Conservation (phyloP, 2,888 invertebrate species). For the Dynastes hyllus region DNA sequence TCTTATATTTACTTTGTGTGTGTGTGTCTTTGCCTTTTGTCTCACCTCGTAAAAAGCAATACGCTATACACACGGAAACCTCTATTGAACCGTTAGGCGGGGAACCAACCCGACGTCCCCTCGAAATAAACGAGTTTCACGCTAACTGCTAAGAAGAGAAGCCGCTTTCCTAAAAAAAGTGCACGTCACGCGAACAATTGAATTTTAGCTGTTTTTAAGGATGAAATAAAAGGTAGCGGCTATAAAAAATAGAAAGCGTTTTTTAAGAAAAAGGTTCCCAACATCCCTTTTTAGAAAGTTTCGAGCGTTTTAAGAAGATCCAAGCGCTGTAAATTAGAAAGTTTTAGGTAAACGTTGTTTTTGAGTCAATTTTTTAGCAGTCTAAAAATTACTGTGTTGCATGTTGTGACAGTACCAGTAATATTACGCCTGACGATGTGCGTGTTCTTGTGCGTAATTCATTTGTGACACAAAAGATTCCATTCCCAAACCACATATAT, state of each 20-base stretch:
- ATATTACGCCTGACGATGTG: neutral
- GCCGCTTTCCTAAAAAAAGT: constrained; percentile 20
- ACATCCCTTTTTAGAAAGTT: constrained; percentile 16
- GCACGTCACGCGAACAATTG: constrained; percentile 36
- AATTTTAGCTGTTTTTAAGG: constrained; percentile 18
- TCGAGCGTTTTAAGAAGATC: constrained; percentile 7
- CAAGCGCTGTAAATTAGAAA: constrained; percentile 62
- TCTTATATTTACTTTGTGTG: constrained; percentile 55
- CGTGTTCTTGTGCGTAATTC: neutral
- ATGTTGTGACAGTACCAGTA: neutral
- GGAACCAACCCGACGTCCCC: constrained; percentile 10
- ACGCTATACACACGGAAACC: constrained; percentile 46
- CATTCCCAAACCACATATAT: neutral
- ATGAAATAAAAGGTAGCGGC: constrained; percentile 25
- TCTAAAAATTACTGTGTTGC: constrained; percentile 1
- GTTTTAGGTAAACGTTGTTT: constrained; percentile 49
- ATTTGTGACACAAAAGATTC: neutral
- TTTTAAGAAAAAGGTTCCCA: neutral
- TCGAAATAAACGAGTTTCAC: constrained; percentile 13
- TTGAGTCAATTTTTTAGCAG: constrained; percentile 25
- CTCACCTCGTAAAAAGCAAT: constrained; percentile 57
- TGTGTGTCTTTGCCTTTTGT: constrained; percentile 54
- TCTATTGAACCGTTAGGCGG: constrained; percentile 44
- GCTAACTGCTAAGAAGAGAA: constrained; percentile 16
- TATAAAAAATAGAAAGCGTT: constrained; percentile 39